Evolutionary conservation across 2,113 vertebrate genomes (phyloP).

Genomic region (Microtus richardsoni): DNA sequence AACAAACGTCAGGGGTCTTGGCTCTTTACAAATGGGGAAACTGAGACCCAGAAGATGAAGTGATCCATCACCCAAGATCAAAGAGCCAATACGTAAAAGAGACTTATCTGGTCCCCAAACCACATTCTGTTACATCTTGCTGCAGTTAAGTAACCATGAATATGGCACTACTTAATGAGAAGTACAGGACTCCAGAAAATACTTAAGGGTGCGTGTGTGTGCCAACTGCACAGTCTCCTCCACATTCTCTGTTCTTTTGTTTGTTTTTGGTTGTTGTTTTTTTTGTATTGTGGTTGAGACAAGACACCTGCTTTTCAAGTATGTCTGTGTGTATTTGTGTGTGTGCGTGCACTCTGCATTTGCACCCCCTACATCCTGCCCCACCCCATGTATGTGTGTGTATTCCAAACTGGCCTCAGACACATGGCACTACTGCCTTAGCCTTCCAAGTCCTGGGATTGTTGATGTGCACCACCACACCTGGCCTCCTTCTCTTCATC

Average conservation of each 20-base stretch:
- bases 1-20: not conserved
- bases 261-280: too few relatives aligned
- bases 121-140: not conserved
- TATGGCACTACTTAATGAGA: not conserved
- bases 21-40: slow-evolving; percentile 3
- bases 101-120: not conserved
- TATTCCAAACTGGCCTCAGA: not conserved
- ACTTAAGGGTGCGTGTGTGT: not conserved
- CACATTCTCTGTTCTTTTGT: not conserved
- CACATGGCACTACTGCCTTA: not conserved
- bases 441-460: not conserved
- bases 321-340: not conserved
- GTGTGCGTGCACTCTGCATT: not conserved
- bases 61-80: not conserved
- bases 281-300: not conserved
- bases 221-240: not conserved
- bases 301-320: not conserved
- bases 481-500: not conserved
- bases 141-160: not conserved
- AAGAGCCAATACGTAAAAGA: not conserved
- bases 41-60: not conserved
- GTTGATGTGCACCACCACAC: too few relatives aligned
- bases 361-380: too few relatives aligned
- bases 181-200: not conserved
- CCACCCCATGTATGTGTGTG: not conserved